Conservation (phyloP, 2,888 invertebrate species). For the Neria commutata region DNA sequence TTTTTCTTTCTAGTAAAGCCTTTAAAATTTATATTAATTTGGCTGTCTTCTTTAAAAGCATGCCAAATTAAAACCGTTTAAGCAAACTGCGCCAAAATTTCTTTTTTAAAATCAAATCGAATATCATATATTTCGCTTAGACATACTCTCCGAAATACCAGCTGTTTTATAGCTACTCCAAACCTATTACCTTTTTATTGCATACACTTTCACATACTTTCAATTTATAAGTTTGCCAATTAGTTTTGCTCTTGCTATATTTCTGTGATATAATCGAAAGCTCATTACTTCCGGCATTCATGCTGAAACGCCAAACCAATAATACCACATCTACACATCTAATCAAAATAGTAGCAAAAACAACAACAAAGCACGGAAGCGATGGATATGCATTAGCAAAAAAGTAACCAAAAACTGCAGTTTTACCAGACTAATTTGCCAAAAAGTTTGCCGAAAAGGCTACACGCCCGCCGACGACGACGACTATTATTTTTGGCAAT, state of each 20-base stretch:
- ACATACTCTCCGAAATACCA: too few relatives aligned
- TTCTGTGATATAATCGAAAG: slow-evolving; percentile 36
- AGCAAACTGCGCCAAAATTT: too few relatives aligned
- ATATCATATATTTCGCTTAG: too few relatives aligned
- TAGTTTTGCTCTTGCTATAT: slow-evolving; percentile 27
- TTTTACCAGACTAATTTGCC: slow-evolving; percentile 54
- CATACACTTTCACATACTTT: too few relatives aligned
- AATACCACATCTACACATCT: slow-evolving; percentile 34
- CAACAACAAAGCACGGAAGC: neutral
- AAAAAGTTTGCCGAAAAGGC: slow-evolving; percentile 54
- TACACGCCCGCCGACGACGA: too few relatives aligned
- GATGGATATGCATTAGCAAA: neutral
- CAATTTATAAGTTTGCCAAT: slow-evolving; percentile 32
- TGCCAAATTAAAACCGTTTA: too few relatives aligned
- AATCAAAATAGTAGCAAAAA: neutral
- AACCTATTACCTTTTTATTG: neutral
- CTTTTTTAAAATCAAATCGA: too few relatives aligned
- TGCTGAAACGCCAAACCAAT: slow-evolving; percentile 38
- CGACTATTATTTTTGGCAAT: too few relatives aligned
- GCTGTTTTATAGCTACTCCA: neutral
- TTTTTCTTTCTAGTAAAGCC: too few relatives aligned
- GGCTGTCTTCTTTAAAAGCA: too few relatives aligned
- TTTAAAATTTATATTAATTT: too few relatives aligned
- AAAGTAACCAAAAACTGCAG: slow-evolving; percentile 3
- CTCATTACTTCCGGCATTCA: slow-evolving; percentile 55